Base-by-base conservation (phyloP, 2,888 invertebrate species). In the Netelia virgata region DNA sequence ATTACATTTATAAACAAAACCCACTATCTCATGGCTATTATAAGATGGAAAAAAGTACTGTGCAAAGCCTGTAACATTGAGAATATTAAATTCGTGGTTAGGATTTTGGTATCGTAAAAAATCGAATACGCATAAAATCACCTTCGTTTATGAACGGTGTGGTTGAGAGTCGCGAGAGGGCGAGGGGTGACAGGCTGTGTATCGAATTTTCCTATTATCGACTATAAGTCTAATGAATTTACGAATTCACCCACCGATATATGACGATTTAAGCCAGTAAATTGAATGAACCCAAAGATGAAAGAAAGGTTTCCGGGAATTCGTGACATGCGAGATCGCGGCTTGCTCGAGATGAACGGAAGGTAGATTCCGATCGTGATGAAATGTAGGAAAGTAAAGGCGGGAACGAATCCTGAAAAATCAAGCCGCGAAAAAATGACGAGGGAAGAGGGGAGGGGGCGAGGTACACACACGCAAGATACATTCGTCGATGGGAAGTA, bases 1-100 rank as follows among this genome's bases (percentile, higher is more conserved):
- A 16, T 76, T 20, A 50, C 66, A 11, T 50, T 2, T 72, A 63
- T 43, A 79, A 63, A 72, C 59, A 53, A 70, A 9, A 70, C 41
- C 41, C 55, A 41, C 53, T 11, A 11, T 9, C 55, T 55, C 8
- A 16, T 55, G 1, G 18, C 10, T 57, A 57, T 10, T 2, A 57
- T 9, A 16, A 9, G 16, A 6, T 3, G 16, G 6, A 55, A 55
- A 43, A 55, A 57, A 16, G 2, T 57, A 9, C 20, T 18, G 55
- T 16, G 55, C 18, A 8, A 18, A 9, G 57, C 18, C 57, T 2
- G 57, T 3, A 57, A 20, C 20, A 57, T 57, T 18, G 57, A 16
- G 57, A 57, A 18, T 6, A 14, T 47, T 0, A 14, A 14, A 47
- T 47, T 47, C 47, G 14, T 47, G 14, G 47, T 47, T 47, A 47